These are phyloP conservation scores for Stenchaetothrips biformis DNA, from an alignment of 2,888 invertebrate genomes.

Conservation along the genomic window DNA sequence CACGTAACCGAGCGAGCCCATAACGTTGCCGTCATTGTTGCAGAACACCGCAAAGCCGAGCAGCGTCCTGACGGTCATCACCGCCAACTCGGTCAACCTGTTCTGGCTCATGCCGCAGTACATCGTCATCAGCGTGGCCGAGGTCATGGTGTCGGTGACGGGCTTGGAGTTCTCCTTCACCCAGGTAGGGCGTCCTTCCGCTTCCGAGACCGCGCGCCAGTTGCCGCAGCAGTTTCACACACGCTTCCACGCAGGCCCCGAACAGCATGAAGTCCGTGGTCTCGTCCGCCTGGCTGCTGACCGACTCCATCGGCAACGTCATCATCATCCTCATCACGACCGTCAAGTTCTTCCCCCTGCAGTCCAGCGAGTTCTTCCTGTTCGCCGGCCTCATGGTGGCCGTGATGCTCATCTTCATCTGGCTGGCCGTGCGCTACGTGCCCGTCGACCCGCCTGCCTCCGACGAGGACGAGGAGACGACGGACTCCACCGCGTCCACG, in stretches of 20 bases:
- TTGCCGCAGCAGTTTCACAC: not conserved
- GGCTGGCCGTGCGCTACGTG: not conserved
- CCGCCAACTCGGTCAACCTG: conserved; percentile 62
- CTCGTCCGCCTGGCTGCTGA: conserved; percentile 78
- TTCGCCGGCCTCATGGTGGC: conserved; percentile 62
- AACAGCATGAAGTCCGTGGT: conserved; percentile 78
- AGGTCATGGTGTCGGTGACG: conserved; percentile 77
- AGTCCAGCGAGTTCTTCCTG: conserved; percentile 70
- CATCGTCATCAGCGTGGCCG: conserved; percentile 69
- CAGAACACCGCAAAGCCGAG: conserved; percentile 43
- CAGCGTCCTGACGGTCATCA: conserved; percentile 56
- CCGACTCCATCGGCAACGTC: conserved; percentile 73
- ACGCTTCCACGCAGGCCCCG: conserved; percentile 58
- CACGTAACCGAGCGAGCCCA: not conserved
- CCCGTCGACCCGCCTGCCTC: not conserved
- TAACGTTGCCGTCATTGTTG: conserved; percentile 19
- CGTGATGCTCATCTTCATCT: conserved; percentile 56
- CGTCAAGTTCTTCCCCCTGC: conserved; percentile 55
- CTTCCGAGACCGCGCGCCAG: not conserved
- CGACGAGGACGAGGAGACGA: not conserved
- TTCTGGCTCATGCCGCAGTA: conserved; percentile 76
- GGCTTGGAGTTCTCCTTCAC: conserved; percentile 80
- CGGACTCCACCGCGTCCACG: not conserved
- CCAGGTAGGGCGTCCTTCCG: conserved; percentile 52
- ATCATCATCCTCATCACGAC: conserved; percentile 71